Base-by-base conservation (phyloP, 2,113 vertebrate species). In the Chionis minor region DNA sequence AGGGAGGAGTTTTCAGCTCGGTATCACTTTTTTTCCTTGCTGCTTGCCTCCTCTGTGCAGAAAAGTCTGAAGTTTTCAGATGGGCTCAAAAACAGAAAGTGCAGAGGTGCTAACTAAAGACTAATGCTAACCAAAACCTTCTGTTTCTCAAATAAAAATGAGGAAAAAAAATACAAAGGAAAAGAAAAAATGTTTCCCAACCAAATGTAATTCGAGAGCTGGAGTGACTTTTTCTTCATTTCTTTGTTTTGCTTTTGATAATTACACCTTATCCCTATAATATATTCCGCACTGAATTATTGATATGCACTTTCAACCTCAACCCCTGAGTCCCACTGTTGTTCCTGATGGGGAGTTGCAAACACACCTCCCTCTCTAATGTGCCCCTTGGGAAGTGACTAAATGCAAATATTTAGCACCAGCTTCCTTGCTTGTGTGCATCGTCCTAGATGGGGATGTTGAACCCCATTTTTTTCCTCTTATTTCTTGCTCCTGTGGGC, bases 231-330 rank as follows among this genome's bases (percentile, higher is more conserved):
- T 69, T 88, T 74, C 73, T 93, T 86, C 1, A 44, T 95, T 75
- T 73, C 77, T 92, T 91, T 96, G 86, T 95, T 97, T 96, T 95
- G 49, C 58, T 95, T 94, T 95, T 94, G 89, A 83, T 94, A 94
- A 94, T 96, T 90, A 94, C 28, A 44, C 30, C 26, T 2, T 81
- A 91, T 45, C 49, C 51, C 62, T 58, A 7, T 35, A 62, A 89
- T 63, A 94, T 69, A 85, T 91, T 94, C 70, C 30, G 23, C 42
- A 10, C 67, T 94, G 85, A 95, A 73, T 94, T 95, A 95, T 67
- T 90, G 92, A 74, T 79, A 82, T 81, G 86, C 83, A 96, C 94
- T 97, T 96, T 97, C 92, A 91, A 97, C 95, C 91, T 77, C 94
- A 80, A 78, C 33, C 86, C 70, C 65, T 1, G 33, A 86, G 69